These are phyloP conservation scores for Elegia similella DNA, from an alignment of 2,888 invertebrate species.

Conservation along the genomic window DNA sequence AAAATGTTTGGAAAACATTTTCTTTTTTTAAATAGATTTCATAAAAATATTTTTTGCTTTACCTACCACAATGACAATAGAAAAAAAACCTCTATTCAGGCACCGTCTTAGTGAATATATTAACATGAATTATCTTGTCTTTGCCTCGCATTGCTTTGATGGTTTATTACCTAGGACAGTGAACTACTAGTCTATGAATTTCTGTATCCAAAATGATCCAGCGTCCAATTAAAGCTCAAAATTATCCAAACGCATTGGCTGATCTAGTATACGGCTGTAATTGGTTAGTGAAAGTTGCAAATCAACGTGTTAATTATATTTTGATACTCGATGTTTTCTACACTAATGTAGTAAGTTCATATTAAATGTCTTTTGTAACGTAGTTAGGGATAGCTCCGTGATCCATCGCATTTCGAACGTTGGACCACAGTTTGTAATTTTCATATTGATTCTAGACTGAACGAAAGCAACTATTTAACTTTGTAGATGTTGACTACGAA, in stretches of 20 bases:
- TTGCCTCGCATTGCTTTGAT: neutral
- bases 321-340: slow-evolving; percentile 81
- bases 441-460: neutral
- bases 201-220: slow-evolving; percentile 51
- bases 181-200: slow-evolving; percentile 36
- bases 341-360: slow-evolving; percentile 66
- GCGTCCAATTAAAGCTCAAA: slow-evolving; percentile 66
- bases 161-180: neutral
- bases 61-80: too few species aligned
- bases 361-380: slow-evolving; percentile 60
- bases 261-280: slow-evolving; percentile 80
- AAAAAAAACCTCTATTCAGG: too few species aligned
- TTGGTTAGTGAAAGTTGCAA: slow-evolving; percentile 79
- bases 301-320: slow-evolving; percentile 78
- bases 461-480: neutral
- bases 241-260: slow-evolving; percentile 73
- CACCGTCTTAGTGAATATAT: too few species aligned
- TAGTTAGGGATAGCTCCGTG: slow-evolving; percentile 57
- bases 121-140: too few species aligned
- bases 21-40: too few species aligned
- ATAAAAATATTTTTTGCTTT: too few species aligned
- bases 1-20: too few species aligned
- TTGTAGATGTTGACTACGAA: neutral
- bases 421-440: neutral
- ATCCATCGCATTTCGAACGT: slow-evolving; percentile 59